Percentiles rank a stretch among this genome's conserved stretches.
phyloP scores from a whole-genome alignment of 2,113 vertebrate species.

The Egretta garzetta region DNA sequence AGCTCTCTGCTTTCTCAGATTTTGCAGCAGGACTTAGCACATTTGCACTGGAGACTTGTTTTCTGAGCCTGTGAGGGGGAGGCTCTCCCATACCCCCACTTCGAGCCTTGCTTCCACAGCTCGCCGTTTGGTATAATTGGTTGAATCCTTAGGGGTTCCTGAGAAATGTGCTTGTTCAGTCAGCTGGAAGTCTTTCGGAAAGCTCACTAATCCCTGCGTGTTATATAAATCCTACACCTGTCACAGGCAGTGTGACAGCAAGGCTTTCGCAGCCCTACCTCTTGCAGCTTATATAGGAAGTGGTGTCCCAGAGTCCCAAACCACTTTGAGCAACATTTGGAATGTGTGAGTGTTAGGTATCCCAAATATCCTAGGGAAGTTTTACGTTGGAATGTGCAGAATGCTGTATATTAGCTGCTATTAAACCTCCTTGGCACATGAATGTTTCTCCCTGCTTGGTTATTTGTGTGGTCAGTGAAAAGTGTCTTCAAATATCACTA shows the following conservation, averaged over 20 bases:
- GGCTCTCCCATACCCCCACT: neutral
- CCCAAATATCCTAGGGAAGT: neutral
- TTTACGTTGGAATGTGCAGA: conserved; percentile 24
- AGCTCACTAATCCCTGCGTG: conserved; percentile 45
- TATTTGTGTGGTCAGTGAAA: neutral
- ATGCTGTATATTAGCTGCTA: conserved; percentile 38
- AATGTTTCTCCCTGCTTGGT: neutral
- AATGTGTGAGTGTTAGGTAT: neutral
- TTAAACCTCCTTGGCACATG: neutral
- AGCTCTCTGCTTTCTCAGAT: neutral
- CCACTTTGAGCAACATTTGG: conserved; percentile 20
- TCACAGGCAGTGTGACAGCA: conserved; percentile 8
- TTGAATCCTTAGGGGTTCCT: conserved; percentile 21
- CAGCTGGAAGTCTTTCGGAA: conserved; percentile 12
- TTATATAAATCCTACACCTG: conserved; percentile 65
- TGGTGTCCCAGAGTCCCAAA: neutral
- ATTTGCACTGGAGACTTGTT: conserved; percentile 3
- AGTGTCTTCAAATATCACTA: neutral
- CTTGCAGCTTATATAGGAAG: neutral
- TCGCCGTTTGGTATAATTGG: neutral
- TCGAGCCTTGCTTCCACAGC: neutral
- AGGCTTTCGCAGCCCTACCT: neutral
- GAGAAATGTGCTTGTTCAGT: conserved; percentile 58
- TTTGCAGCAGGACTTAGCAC: conserved; percentile 7
- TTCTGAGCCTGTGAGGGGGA: neutral